phyloP scores from a whole-genome alignment of 2,888 invertebrate species.

The Agonum fuliginosum region DNA sequence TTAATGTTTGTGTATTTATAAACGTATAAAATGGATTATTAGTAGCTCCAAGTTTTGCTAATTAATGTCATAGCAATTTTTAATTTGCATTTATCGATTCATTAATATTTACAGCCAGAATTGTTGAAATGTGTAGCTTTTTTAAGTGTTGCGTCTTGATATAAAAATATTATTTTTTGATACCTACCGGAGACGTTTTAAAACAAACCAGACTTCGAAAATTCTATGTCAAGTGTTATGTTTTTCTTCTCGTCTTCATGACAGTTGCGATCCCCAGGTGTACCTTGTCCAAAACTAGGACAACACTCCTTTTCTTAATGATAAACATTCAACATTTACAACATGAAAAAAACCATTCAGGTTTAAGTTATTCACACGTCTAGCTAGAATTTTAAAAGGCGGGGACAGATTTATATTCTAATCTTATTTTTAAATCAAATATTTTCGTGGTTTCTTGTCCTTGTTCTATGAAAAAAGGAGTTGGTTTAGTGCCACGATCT shows the following conservation, averaged over 20 bases:
- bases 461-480: slow-evolving; percentile 37
- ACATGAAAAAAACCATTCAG: not conserved
- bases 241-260: slow-evolving; percentile 45
- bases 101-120: no score
- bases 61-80: no score
- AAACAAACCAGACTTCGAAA: no score
- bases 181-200: no score
- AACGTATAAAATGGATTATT: no score
- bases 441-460: slow-evolving; percentile 16
- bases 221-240: no score
- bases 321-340: slow-evolving; percentile 3
- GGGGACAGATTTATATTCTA: slow-evolving; percentile 48
- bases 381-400: not conserved
- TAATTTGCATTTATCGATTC: no score
- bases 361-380: not conserved
- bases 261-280: slow-evolving; percentile 8
- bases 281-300: slow-evolving; percentile 24
- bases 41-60: no score
- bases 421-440: slow-evolving; percentile 40
- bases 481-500: slow-evolving; percentile 35
- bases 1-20: no score
- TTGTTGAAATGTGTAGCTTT: no score
- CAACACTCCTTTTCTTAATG: slow-evolving; percentile 28
- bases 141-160: no score
- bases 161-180: no score